These are phyloP conservation scores for Drosophila sordidula DNA, from an alignment of 2,888 invertebrate genomes.

Conservation along the genomic window DNA sequence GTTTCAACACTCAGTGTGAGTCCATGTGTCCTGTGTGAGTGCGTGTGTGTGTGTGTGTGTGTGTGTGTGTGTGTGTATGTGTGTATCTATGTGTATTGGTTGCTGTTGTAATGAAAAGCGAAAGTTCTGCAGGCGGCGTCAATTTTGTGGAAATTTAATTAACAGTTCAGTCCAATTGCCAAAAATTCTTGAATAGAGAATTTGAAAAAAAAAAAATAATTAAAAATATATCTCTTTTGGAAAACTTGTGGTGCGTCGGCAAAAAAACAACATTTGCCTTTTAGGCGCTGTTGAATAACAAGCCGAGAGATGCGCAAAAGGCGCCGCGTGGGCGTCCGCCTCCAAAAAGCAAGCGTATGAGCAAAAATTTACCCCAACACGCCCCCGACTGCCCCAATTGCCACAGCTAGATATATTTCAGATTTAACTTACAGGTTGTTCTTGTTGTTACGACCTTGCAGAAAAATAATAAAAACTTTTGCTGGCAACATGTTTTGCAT, in stretches of 20 bases:
- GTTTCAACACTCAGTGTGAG: constrained; percentile 29
- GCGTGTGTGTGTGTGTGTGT: constrained; percentile 22
- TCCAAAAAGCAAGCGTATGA: constrained; percentile 44
- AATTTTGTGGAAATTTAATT: constrained; percentile 51
- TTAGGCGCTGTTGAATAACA: constrained; percentile 64
- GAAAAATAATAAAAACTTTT: constrained; percentile 49
- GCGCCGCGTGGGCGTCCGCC: constrained; percentile 76
- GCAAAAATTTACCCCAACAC: constrained; percentile 24
- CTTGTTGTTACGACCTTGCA: constrained; percentile 51
- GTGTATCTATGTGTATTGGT: constrained; percentile 27
- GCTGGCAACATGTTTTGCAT: constrained; percentile 34
- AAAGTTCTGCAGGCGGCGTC: constrained; percentile 49
- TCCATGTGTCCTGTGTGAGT: constrained; percentile 10
- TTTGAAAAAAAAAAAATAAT: not conserved
- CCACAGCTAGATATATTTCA: constrained; percentile 24
- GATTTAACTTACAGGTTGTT: constrained; percentile 75
- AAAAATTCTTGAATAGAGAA: not conserved
- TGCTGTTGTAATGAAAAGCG: constrained; percentile 43
- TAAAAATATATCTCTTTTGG: not conserved
- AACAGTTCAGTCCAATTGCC: constrained; percentile 8
- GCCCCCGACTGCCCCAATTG: not conserved
- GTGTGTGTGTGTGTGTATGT: constrained; percentile 16
- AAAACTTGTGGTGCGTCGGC: constrained; percentile 9
- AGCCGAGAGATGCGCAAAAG: constrained; percentile 55
- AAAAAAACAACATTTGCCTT: constrained; percentile 10